A percentile compares a stretch with the other conserved stretches of the same genome.
phyloP scores from a whole-genome alignment of 2,797 vertebrate species.

The Loriculus beryllinus region DNA sequence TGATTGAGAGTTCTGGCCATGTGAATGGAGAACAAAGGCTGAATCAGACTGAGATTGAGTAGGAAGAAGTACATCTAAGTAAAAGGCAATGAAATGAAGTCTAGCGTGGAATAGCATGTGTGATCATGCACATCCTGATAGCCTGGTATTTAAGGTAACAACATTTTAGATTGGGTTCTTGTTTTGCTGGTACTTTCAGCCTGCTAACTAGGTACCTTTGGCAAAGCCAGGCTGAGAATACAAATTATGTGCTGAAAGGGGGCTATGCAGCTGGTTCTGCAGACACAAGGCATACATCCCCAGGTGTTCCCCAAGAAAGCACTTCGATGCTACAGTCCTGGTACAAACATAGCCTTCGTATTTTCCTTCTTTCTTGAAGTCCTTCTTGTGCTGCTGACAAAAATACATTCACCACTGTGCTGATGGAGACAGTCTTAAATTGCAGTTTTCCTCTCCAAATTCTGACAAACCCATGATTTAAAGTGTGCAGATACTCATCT shows the following conservation, averaged over 20 bases:
- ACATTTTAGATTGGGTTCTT: neutral
- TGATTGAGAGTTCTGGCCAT: neutral
- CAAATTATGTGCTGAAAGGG: neutral
- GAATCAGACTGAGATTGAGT: slow-evolving; percentile 25
- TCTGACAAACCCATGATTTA: neutral
- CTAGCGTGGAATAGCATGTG: neutral
- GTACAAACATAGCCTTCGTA: neutral
- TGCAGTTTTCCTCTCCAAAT: neutral
- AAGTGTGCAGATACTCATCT: neutral
- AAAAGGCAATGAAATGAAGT: neutral
- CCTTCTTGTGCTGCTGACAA: neutral
- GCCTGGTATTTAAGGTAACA: neutral
- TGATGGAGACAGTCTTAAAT: neutral
- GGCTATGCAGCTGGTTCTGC: neutral
- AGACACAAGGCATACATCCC: neutral
- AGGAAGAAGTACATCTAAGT: neutral
- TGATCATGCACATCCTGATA: neutral
- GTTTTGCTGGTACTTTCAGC: neutral
- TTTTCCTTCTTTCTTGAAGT: neutral
- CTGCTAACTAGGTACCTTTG: neutral
- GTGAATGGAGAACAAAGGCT: slow-evolving; percentile 20
- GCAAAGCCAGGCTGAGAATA: neutral
- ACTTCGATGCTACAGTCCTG: neutral
- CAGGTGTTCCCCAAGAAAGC: neutral
- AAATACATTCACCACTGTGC: neutral